Evolutionary conservation across 2,797 vertebrate species (phyloP), one percentile per base, ranked within the genome.

Genomic region (Jordanella pulchra): DNA sequence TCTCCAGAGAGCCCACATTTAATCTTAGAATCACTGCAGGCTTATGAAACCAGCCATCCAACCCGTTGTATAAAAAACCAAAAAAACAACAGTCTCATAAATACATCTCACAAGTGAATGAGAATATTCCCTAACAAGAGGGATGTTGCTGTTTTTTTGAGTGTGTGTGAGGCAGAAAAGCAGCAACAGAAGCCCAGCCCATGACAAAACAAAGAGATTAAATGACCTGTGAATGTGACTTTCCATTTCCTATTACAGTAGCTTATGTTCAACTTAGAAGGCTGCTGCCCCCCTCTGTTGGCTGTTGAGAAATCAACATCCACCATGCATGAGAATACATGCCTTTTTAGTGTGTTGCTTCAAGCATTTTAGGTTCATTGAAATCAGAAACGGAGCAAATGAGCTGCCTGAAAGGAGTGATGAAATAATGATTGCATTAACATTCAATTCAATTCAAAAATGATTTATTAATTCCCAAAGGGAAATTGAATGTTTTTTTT

Each of bases 161-260:
- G 64, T 32, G 65, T 61, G 65, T 65, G 67, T 9, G 68, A 67
- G 77, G 84, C 73, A 85, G 76, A 67, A 79, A 87, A 90, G 72
- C 80, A 77, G 80, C 77, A 86, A 89, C 80, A 79, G 83, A 85
- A 87, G 91, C 90, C 84, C 89, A 91, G 88, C 89, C 90, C 86
- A 84, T 85, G 80, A 90, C 87, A 90, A 91, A 91, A 92, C 89
- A 93, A 92, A 92, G 89, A 90, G 89, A 93, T 91, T 86, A 93
- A 92, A 92, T 93, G 91, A 93, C 90, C 93, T 92, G 90, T 92
- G 91, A 93, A 93, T 92, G 91, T 94, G 91, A 93, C 91, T 91
- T 90, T 87, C 84, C 80, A 82, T 83, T 88, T 84, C 71, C 76
- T 76, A 86, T 89, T 39, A 67, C 32, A 18, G 32, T 73, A 77